Conservation (phyloP, 2,797 vertebrate species). For the Glyptemys insculpta region DNA sequence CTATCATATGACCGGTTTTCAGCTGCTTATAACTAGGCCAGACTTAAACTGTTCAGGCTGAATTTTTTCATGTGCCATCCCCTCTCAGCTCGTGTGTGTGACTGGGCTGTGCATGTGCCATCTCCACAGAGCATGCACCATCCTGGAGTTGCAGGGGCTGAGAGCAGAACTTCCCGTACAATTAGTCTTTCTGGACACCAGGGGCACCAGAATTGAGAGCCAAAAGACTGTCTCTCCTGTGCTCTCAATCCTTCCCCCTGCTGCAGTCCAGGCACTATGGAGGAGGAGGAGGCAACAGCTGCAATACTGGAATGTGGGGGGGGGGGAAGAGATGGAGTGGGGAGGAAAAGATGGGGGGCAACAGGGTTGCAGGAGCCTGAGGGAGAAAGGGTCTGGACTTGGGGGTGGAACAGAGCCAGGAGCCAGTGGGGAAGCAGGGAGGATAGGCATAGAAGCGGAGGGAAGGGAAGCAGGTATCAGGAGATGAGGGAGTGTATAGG, state of each 20-base stretch:
- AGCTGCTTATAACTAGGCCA: conserved; percentile 1
- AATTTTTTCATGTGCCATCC: background rate
- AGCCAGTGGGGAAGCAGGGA: background rate
- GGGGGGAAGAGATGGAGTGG: background rate
- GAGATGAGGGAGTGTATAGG: background rate
- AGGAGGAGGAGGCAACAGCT: background rate
- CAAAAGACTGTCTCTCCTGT: background rate
- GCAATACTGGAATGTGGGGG: background rate
- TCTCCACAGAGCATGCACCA: background rate
- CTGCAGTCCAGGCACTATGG: background rate
- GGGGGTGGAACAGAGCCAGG: background rate
- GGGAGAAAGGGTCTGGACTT: background rate
- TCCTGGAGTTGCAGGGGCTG: background rate
- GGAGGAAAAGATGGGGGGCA: background rate
- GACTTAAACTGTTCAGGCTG: conserved; percentile 2
- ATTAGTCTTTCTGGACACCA: background rate
- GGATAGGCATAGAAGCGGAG: background rate
- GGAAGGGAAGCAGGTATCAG: background rate
- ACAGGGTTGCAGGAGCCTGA: background rate
- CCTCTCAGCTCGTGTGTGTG: background rate
- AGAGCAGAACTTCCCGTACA: background rate
- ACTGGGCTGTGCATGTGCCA: background rate
- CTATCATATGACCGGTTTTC: conserved; percentile 10
- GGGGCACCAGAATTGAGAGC: background rate
- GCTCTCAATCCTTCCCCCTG: background rate